These are phyloP conservation scores for Delichon dasypus DNA, from an alignment of 2,797 vertebrate species.

Conservation along the genomic window DNA sequence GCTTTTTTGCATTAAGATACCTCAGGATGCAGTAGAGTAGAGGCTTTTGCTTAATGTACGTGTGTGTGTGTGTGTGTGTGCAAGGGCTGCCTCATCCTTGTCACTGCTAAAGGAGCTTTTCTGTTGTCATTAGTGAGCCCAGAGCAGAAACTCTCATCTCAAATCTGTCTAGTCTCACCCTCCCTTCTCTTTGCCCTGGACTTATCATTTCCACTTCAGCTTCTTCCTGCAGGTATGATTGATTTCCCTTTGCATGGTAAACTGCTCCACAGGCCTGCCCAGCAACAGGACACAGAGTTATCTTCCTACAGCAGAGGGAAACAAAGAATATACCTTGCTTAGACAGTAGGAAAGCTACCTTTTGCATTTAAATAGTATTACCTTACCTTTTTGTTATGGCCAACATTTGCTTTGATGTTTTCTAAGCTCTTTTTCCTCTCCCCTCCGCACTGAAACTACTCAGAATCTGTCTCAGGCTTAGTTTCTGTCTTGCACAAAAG, in stretches of 20 bases:
- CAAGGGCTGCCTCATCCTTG: neutral
- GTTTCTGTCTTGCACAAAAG: neutral
- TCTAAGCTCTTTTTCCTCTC: neutral
- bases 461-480: neutral
- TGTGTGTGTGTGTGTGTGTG: rapidly evolving
- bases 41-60: neutral
- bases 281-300: neutral
- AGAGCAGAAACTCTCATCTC: neutral
- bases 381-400: neutral
- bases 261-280: neutral
- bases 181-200: neutral
- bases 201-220: neutral
- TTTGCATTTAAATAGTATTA: neutral
- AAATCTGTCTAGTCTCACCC: neutral
- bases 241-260: neutral
- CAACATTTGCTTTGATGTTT: neutral
- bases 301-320: neutral
- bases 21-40: neutral
- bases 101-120: neutral
- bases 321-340: neutral
- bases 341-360: neutral
- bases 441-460: neutral
- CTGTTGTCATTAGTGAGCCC: neutral
- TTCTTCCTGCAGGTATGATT: neutral
- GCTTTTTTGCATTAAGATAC: neutral